Percentiles rank a stretch among this genome's conserved stretches.
Conservation (phyloP, 2,888 invertebrate genomes). For the Neocrepidodera transversa region DNA sequence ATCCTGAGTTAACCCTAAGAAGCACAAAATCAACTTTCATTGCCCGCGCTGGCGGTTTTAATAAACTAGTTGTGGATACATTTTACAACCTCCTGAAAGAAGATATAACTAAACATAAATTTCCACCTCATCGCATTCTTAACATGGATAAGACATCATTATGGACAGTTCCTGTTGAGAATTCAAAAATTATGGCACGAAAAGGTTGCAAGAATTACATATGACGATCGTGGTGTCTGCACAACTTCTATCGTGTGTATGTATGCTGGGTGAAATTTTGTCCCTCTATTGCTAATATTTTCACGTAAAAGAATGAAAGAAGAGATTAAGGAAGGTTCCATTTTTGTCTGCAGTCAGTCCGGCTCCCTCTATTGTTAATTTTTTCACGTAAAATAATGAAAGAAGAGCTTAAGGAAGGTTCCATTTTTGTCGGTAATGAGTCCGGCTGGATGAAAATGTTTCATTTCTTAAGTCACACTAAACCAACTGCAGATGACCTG, state of each 20-base stretch:
- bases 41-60: not conserved
- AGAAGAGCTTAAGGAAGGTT: constrained; percentile 44
- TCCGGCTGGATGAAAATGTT: constrained; percentile 50
- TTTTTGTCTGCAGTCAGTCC: constrained; percentile 39
- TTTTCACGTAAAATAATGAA: constrained; percentile 25
- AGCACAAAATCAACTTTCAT: constrained; percentile 1
- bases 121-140: no score
- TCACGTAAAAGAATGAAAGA: constrained; percentile 24
- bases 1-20: constrained; percentile 2
- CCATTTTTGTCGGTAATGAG: constrained; percentile 40
- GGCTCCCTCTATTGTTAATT: no score
- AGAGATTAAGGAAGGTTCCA: constrained; percentile 45
- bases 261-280: not conserved
- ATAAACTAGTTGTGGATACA: no score
- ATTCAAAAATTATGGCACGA: not conserved
- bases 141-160: no score
- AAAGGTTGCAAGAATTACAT: not conserved
- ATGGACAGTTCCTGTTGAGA: not conserved
- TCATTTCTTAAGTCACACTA: constrained; percentile 51
- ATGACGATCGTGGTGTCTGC: constrained; percentile 1
- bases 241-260: not conserved
- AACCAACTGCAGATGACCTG: not conserved
- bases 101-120: no score
- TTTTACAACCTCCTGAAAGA: no score
- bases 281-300: no score